These are phyloP conservation scores for Epinotia ramella DNA, from an alignment of 2,888 invertebrate species.

Conservation along the genomic window DNA sequence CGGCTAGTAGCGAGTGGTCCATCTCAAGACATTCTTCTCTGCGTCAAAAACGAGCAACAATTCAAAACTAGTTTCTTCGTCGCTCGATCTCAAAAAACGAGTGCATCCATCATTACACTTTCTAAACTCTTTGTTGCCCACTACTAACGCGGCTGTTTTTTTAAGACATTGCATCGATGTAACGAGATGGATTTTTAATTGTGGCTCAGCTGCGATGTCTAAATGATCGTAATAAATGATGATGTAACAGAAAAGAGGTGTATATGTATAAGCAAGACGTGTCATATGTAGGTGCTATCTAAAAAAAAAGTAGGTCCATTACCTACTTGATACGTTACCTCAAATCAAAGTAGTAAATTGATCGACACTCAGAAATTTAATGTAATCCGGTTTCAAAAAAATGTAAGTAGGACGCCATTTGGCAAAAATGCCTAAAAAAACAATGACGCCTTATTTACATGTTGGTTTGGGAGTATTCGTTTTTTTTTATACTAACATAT, in stretches of 20 bases:
- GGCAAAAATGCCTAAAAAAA: no score
- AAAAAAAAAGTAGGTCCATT: no score
- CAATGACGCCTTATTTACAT: no score
- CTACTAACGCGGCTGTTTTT: constrained; percentile 54
- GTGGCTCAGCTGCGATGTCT: neutral
- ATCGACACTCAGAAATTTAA: no score
- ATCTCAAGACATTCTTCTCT: constrained; percentile 28
- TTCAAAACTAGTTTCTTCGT: constrained; percentile 73
- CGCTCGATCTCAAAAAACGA: constrained; percentile 66
- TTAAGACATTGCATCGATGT: constrained; percentile 49
- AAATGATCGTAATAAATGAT: neutral
- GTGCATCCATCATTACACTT: constrained; percentile 76
- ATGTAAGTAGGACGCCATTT: no score
- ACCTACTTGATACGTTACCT: no score
- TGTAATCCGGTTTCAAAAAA: no score
- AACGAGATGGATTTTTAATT: constrained; percentile 21
- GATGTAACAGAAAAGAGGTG: neutral
- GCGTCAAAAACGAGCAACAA: constrained; percentile 52
- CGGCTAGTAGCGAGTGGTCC: constrained; percentile 15
- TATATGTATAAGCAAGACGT: neutral
- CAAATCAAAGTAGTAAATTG: no score
- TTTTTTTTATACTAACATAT: no score
- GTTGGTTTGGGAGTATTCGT: no score
- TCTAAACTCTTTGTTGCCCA: constrained; percentile 72
- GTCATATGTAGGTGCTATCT: no score